Base-by-base conservation (phyloP, 2,888 invertebrate species). In the Empis livida region DNA sequence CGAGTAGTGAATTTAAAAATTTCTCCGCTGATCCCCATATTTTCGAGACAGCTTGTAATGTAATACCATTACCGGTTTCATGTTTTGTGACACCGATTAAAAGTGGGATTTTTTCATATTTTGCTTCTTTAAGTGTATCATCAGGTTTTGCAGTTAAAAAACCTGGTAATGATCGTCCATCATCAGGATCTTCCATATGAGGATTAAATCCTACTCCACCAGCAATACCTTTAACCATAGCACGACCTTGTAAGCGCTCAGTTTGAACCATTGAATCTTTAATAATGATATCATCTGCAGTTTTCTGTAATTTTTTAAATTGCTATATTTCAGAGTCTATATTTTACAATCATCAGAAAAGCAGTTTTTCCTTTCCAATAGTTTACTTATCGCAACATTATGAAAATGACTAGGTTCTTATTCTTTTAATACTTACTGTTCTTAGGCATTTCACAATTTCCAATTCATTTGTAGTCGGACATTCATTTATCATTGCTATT, bases 81-180 rank as follows among this genome's bases (percentile, higher is more conserved):
- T 84, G 80, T 43, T 79, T 80, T 1, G 79, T 77, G 3, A 84
- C 80, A 1, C 87, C 87, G 0, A 82, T 84, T 11, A 87, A 68
- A 51, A 87, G 62, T 0, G 86, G 85, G 14, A 80, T 74, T 3
- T 73, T 71, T 0, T 73, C 73, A 45, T 73, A 68, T 35, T 74
- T 70, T 23, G 73, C 75, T 27, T 71, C 70, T 46, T 73, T 72
- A 44, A 86, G 63, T 3, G 79, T 72, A 20, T 78, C 70, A 3
- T 79, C 69, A 0, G 86, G 84, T 40, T 75, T 68, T 15, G 75
- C 73, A n/a, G 74, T 70, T 2, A 85, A 69, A 15, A 84, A 64
- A 9, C 80, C 77, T 0, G 86, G 86, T 31, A 86, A 62, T 5
- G 76, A 77, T 20, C 87, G 74, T 0, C 68, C 64, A 59, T 87